phyloP scores from a whole-genome alignment of 2,888 invertebrate species.

The Agapostemon virescens region DNA sequence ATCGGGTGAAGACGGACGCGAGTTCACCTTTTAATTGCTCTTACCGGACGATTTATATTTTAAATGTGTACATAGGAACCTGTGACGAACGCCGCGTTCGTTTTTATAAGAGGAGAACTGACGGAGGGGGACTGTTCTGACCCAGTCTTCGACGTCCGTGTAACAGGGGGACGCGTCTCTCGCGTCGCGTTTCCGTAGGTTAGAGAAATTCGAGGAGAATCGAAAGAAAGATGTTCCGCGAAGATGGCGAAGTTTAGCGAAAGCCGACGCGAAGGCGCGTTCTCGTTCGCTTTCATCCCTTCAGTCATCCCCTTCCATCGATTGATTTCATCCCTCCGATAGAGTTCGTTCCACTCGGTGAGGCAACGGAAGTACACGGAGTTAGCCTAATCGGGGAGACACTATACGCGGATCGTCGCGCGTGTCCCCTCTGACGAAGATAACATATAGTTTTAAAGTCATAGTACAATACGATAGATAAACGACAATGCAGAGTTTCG shows the following conservation, averaged over 20 bases:
- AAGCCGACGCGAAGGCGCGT: conserved; percentile 8
- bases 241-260: not conserved
- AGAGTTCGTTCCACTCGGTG: conserved; percentile 22
- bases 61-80: not conserved
- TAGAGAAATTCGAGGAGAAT: not conserved
- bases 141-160: not conserved
- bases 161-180: not conserved
- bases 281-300: conserved; percentile 18
- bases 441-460: conserved; percentile 46
- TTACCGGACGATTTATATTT: not conserved
- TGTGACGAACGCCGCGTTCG: not conserved
- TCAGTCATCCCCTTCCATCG: conserved; percentile 3
- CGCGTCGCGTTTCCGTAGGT: not conserved
- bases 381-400: conserved; percentile 55
- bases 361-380: conserved; percentile 26
- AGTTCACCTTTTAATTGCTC: conserved; percentile 6
- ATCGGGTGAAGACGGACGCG: not conserved
- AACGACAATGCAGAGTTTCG: conserved; percentile 52
- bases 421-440: conserved; percentile 33
- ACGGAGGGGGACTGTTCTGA: not conserved
- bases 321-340: conserved; percentile 25
- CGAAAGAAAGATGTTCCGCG: not conserved
- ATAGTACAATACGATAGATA: conserved; percentile 57
- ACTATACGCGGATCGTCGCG: conserved; percentile 25
- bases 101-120: not conserved